Evolutionary conservation across 1,140 invertebrate species (phyloP).

Genomic region (Aethina tumida): DNA sequence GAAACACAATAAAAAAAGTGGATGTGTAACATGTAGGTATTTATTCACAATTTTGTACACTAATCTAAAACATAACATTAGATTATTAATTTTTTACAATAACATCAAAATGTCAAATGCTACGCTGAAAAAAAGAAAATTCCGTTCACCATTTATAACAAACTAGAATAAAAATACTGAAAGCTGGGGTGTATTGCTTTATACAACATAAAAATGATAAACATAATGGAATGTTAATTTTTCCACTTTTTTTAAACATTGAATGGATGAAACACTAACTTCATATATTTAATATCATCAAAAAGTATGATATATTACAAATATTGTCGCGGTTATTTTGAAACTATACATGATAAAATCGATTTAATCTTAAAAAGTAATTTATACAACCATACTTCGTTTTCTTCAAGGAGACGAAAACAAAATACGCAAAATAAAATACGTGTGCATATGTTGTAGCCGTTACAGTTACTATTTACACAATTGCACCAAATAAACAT

Average conservation of each 20-base stretch:
- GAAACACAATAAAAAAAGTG: conserved; percentile 8
- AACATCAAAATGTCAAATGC: conserved; percentile 19
- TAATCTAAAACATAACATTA: conserved; percentile 18
- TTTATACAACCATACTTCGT: conserved; percentile 10
- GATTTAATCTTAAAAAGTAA: conserved; percentile 5
- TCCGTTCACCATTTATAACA: conserved; percentile 21
- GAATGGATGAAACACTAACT: conserved; percentile 2
- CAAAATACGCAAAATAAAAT: conserved; percentile 3
- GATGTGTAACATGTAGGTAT: conserved; percentile 10
- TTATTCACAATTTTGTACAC: conserved; percentile 23
- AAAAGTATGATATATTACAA: conserved; percentile 1
- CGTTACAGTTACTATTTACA: conserved; percentile 15
- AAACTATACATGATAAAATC: not conserved
- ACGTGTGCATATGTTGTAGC: conserved; percentile 1
- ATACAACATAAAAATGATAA: conserved; percentile 22
- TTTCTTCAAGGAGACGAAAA: conserved; percentile 5
- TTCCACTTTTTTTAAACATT: conserved; percentile 15
- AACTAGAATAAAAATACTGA: conserved; percentile 28
- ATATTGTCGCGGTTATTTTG: conserved; percentile 1
- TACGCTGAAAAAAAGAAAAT: conserved; percentile 17
- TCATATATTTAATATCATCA: not conserved
- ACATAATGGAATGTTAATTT: conserved; percentile 25
- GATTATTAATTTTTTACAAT: conserved; percentile 14
- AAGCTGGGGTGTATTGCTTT: conserved; percentile 24
- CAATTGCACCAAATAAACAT: conserved; percentile 20